These are phyloP conservation scores for Tenualosa ilisha DNA, from an alignment of 2,797 vertebrate genomes.

Conservation along the genomic window DNA sequence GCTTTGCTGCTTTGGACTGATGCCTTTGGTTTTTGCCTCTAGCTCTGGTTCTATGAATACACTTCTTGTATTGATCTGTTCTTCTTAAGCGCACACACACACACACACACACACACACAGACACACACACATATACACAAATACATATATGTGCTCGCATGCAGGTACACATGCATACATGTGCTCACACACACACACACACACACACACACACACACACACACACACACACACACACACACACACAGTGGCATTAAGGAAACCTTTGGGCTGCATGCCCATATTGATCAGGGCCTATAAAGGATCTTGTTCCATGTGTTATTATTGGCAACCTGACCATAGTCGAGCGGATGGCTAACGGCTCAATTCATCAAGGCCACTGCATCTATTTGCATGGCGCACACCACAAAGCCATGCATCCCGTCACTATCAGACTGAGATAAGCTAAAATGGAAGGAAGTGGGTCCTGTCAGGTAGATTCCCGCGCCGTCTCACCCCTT, in stretches of 20 bases:
- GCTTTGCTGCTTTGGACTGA: constrained; percentile 17
- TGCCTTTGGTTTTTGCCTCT: neutral
- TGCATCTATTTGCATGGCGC: neutral
- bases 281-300: constrained; percentile 31
- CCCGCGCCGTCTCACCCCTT: neutral
- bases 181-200: neutral
- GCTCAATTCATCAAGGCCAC: neutral
- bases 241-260: neutral
- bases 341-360: neutral
- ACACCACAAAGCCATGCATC: neutral
- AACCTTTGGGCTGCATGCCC: neutral
- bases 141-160: constrained; percentile 6
- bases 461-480: neutral
- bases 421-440: neutral
- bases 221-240: too few species aligned
- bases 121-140: neutral
- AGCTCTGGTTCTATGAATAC: neutral
- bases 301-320: constrained; percentile 21
- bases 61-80: constrained; percentile 39
- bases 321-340: constrained; percentile 1
- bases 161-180: neutral
- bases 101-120: neutral
- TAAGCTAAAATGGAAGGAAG: neutral
- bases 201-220: too few species aligned
- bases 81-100: neutral